A percentile compares a stretch with the other conserved stretches of the same genome.
Conservation (phyloP, 2,113 vertebrate species). For the Microtus richardsoni region DNA sequence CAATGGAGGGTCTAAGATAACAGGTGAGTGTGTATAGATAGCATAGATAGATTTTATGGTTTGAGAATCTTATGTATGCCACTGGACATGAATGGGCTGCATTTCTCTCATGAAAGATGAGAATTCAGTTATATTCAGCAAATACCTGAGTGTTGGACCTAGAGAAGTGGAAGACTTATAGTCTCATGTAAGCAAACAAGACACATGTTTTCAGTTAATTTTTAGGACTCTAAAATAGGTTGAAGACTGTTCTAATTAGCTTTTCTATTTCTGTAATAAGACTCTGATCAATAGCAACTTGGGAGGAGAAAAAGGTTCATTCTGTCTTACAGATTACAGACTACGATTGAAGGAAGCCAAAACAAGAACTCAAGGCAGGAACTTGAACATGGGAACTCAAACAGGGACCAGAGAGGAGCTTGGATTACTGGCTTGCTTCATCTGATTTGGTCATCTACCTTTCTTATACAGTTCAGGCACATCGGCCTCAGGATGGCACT, state of each 20-base stretch:
- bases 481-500: not conserved
- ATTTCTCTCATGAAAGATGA: not conserved
- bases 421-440: not conserved
- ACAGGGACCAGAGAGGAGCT: not conserved
- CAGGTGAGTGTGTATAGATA: not conserved
- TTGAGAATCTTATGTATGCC: not conserved
- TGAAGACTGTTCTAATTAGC: not conserved
- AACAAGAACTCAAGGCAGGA: not conserved
- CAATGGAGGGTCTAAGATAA: not conserved
- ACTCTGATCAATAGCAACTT: not conserved
- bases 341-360: not conserved
- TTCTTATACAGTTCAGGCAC: not conserved
- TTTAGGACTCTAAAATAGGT: not conserved
- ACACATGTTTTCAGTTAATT: not conserved
- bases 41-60: not conserved
- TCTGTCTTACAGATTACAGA: not conserved
- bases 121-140: not conserved
- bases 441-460: not conserved
- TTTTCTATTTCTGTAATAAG: not conserved
- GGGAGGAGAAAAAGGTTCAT: not conserved
- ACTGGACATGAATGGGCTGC: not conserved
- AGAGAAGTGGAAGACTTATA: not conserved
- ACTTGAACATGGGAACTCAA: not conserved
- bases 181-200: not conserved
- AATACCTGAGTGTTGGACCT: not conserved